Conservation (phyloP, 2,888 invertebrate species). For the Drosophila sordidapex region DNA sequence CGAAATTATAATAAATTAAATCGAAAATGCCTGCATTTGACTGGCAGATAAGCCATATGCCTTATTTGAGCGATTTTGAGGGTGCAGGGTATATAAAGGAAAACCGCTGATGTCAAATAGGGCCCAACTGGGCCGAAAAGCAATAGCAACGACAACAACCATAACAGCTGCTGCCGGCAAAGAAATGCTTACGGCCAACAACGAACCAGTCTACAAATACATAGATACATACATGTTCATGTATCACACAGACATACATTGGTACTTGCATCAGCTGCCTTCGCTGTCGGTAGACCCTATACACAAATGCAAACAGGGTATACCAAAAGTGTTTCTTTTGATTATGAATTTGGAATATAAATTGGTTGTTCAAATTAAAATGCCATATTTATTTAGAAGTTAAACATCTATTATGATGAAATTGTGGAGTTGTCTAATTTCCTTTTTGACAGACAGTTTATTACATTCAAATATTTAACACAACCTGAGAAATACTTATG, state of each 20-base stretch:
- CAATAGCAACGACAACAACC: constrained; percentile 17
- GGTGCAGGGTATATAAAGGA: constrained; percentile 15
- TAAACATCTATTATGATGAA: not conserved
- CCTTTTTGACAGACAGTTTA: too few species aligned
- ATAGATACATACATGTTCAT: not conserved
- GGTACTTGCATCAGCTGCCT: not conserved
- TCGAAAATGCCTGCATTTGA: not conserved
- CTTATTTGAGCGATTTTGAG: too few species aligned
- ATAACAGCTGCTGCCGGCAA: constrained; percentile 8
- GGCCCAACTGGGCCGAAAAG: constrained; percentile 33
- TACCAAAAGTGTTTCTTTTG: not conserved
- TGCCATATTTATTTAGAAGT: not conserved
- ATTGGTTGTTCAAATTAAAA: not conserved
- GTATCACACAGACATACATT: not conserved
- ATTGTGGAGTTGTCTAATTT: not conserved
- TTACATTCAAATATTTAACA: not conserved
- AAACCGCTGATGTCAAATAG: constrained; percentile 51
- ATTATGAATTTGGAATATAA: not conserved
- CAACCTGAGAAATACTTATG: not conserved
- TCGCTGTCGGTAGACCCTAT: not conserved
- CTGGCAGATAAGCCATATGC: not conserved
- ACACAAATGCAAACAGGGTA: not conserved
- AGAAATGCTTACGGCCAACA: constrained; percentile 22
- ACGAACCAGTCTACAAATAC: not conserved
- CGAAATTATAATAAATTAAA: not conserved